Base-by-base conservation (phyloP, 2,888 invertebrate genomes). In the Dryobota labecula region DNA sequence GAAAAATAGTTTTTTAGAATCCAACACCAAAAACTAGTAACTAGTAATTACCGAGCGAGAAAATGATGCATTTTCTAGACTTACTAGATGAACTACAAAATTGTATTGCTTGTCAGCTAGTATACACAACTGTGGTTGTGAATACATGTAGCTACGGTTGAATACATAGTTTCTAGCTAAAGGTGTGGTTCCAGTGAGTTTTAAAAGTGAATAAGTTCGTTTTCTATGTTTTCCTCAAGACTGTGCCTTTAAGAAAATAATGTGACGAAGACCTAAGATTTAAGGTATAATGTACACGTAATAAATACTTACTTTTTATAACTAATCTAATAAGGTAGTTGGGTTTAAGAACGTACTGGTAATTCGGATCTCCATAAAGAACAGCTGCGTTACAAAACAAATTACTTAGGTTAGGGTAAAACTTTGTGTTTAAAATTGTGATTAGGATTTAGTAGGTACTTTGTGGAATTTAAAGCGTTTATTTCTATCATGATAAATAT, bases 381-480 rank as follows among this genome's bases (percentile, higher is more conserved):
- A 49, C 18, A 69, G 38, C 33, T 67, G 43, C 43, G 1, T 47
- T 49, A n/a, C 11, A 18, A 30, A 62, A 20, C 6, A 41, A n/a
- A 53, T 30, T 2, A 24, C 24, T 51, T 41, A 61, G 7, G 15
- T 57, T n/a, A 63, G 13, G 9, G 6, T 24, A n/a, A 41, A 43
- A 38, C 15, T 56, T 51, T 0, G 15, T 54, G 15, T 72, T 24
- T 45, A 38, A 61, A 57, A 67, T 61, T 38, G 20, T 47, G 38
- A 43, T 41, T n/a, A 45, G 8, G 20, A 71, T 66, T 65, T n/a
- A 54, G 13, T 38, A 54, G 47, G 43, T 62, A 45, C 6, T 54
- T 54, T 41, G 53, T 81, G 36, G 5, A 70, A 56, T 77, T 62
- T 63, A 47, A 77, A 67, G 72, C 45, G 20, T 63, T 58, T 56